These are phyloP conservation scores for Danionella cerebrum DNA, from an alignment of 2,113 vertebrate genomes.

Conservation along the genomic window DNA sequence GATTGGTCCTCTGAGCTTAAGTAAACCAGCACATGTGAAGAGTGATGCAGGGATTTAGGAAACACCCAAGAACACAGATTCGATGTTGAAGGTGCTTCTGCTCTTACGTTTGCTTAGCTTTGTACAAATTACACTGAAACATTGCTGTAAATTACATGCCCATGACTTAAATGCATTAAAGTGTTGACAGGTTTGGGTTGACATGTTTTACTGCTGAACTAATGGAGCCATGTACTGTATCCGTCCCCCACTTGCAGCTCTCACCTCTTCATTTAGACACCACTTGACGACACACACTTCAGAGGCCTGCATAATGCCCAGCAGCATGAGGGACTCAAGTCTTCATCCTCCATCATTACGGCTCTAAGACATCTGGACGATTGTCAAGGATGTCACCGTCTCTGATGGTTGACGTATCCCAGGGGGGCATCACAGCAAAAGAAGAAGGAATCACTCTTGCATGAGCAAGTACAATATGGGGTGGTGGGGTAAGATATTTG, in stretches of 20 bases:
- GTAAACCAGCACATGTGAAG: conserved; percentile 51
- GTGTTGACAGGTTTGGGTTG: background rate
- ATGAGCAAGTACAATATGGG: conserved; percentile 49
- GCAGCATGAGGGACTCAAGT: conserved; percentile 50
- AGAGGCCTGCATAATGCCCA: conserved; percentile 47
- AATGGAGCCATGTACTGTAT: conserved; percentile 6
- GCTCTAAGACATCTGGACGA: conserved; percentile 72
- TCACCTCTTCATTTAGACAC: conserved; percentile 49
- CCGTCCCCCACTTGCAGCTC: conserved; percentile 4
- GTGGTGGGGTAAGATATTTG: conserved; percentile 31
- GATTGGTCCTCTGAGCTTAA: conserved; percentile 67
- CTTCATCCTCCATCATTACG: conserved; percentile 35
- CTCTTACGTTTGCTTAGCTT: background rate
- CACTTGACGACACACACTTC: conserved; percentile 53
- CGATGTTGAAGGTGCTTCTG: background rate
- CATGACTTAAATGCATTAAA: background rate
- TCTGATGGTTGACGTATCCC: conserved; percentile 68
- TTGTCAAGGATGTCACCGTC: conserved; percentile 71
- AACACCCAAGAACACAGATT: conserved; percentile 18
- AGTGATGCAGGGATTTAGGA: conserved; percentile 25
- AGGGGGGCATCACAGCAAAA: conserved; percentile 46
- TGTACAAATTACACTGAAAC: background rate
- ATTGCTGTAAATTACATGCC: background rate
- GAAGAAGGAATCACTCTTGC: conserved; percentile 53
- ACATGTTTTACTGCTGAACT: background rate